These are phyloP conservation scores for Zaprionus bogoriensis DNA, from an alignment of 2,888 invertebrate genomes.

Conservation along the genomic window DNA sequence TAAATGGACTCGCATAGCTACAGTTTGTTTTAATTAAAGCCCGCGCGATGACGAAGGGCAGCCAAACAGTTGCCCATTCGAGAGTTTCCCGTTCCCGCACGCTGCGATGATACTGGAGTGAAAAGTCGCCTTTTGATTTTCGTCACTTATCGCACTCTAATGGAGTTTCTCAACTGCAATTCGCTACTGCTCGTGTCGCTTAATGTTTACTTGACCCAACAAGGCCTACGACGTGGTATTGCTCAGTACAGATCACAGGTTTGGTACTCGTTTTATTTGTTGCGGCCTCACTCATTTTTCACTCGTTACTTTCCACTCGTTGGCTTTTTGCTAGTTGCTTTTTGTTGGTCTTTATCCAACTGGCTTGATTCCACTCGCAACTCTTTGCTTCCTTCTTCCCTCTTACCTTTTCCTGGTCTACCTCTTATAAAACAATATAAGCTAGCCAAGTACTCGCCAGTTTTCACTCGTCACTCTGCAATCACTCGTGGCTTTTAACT, in stretches of 20 bases:
- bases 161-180: neutral
- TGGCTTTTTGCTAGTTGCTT: neutral
- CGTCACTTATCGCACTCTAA: conserved; percentile 1
- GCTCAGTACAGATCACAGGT: too few relatives aligned
- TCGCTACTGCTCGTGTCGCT: neutral
- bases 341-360: too few relatives aligned
- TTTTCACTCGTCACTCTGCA: neutral
- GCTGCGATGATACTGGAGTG: too few relatives aligned
- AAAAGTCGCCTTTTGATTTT: neutral
- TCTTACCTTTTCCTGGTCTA: too few relatives aligned
- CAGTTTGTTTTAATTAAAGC: conserved; percentile 44
- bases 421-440: too few relatives aligned
- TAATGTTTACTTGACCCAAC: neutral
- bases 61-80: neutral
- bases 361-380: too few relatives aligned
- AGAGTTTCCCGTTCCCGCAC: neutral
- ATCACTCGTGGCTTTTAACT: neutral
- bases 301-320: neutral
- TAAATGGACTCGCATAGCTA: conserved; percentile 1
- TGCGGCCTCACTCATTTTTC: too few relatives aligned
- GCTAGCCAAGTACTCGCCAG: neutral
- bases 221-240: too few relatives aligned
- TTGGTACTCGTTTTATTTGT: too few relatives aligned
- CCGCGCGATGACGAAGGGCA: neutral
- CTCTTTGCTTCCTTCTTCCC: neutral